Evolutionary conservation across 2,113 vertebrate genomes (phyloP).

Genomic region (Seriola dumerili): DNA sequence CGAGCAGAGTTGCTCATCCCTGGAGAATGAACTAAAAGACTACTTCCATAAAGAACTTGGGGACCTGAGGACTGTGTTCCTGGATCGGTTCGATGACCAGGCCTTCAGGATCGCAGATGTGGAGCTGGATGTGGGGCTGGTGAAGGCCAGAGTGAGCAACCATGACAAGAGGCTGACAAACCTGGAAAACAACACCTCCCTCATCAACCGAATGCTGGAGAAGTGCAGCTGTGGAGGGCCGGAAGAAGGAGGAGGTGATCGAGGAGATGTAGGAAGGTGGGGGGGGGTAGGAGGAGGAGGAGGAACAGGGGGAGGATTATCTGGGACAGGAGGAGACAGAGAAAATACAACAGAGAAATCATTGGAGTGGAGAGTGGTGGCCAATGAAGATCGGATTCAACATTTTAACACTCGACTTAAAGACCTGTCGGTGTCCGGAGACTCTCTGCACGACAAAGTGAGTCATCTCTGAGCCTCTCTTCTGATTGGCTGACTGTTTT

Average conservation of each 20-base stretch:
- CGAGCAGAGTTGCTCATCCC: slow-evolving; percentile 75
- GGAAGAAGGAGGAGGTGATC: neutral
- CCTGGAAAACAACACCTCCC: slow-evolving; percentile 75
- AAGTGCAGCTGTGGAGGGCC: slow-evolving; percentile 62
- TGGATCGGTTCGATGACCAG: slow-evolving; percentile 82
- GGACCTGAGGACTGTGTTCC: slow-evolving; percentile 75
- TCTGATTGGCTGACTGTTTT: too few relatives aligned
- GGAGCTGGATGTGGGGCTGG: slow-evolving; percentile 78
- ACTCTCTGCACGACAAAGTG: slow-evolving; percentile 78
- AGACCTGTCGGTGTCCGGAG: slow-evolving; percentile 86
- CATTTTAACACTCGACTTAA: slow-evolving; percentile 84
- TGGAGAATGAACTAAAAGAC: slow-evolving; percentile 79
- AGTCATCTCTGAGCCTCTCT: neutral
- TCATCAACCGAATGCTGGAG: slow-evolving; percentile 75
- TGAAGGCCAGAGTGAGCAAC: slow-evolving; percentile 75
- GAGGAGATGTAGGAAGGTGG: neutral
- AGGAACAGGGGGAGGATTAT: neutral
- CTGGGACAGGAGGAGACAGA: slow-evolving; percentile 13
- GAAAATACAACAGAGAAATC: slow-evolving; percentile 81
- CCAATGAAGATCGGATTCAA: slow-evolving; percentile 86
- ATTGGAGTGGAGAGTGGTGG: slow-evolving; percentile 86
- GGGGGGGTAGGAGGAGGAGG: slow-evolving; percentile 57
- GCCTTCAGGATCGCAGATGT: slow-evolving; percentile 77
- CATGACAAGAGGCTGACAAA: slow-evolving; percentile 66
- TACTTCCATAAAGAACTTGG: slow-evolving; percentile 76